These are phyloP conservation scores for Oryzias dopingdopingensis DNA, from an alignment of 2,797 vertebrate species.

Conservation along the genomic window DNA sequence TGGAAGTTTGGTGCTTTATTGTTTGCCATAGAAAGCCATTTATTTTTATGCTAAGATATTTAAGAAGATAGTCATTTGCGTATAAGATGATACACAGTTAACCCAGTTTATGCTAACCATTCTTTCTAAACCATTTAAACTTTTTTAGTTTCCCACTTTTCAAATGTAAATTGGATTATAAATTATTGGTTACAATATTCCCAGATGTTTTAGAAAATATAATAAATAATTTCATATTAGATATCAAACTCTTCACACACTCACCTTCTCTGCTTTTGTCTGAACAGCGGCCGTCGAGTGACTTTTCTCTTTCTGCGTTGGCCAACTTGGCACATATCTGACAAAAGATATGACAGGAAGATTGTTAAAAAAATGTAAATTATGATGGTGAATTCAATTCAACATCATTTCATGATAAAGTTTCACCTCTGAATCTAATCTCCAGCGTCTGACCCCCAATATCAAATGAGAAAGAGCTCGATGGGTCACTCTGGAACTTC, in stretches of 20 bases:
- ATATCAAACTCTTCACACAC: slow-evolving; percentile 1
- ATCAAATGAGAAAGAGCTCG: slow-evolving; percentile 36
- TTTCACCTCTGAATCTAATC: slow-evolving; percentile 67
- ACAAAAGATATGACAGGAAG: slow-evolving; percentile 1
- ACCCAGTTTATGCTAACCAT: no score
- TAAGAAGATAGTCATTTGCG: no score
- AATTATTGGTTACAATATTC: no score
- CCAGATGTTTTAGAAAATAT: no score
- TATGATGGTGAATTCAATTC: neutral
- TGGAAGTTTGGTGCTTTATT: no score
- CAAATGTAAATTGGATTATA: no score
- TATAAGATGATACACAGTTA: no score
- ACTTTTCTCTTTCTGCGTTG: slow-evolving; percentile 54
- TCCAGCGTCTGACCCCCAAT: slow-evolving; percentile 23
- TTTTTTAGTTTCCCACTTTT: no score
- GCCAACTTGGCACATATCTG: slow-evolving; percentile 69
- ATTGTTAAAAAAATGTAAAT: neutral
- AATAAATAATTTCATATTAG: no score
- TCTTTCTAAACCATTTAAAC: no score
- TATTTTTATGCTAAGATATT: no score
- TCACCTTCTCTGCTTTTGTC: slow-evolving; percentile 33
- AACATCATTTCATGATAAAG: neutral
- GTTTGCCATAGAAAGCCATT: no score
- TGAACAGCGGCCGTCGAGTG: slow-evolving; percentile 62
- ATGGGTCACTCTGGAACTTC: slow-evolving; percentile 46